Evolutionary conservation across 2,113 vertebrate species (phyloP).

Genomic region (Platysternon megacephalum): DNA sequence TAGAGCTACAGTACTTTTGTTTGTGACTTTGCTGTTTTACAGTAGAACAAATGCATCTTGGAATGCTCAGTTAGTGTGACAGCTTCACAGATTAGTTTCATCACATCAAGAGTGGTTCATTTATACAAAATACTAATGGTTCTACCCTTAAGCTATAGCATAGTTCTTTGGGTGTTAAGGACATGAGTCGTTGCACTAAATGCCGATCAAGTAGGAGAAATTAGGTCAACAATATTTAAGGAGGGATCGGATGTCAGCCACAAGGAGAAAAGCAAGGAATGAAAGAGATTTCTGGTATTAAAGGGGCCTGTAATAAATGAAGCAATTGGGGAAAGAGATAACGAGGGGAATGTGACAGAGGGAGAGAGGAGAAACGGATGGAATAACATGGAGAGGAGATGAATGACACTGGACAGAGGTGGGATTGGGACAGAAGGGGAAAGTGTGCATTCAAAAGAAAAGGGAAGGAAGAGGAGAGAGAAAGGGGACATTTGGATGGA

Average conservation of each 20-base stretch:
- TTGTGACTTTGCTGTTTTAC: background rate
- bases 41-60: background rate
- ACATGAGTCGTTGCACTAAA: background rate
- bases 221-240: background rate
- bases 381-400: background rate
- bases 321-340: background rate
- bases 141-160: background rate
- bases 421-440: background rate
- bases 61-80: background rate
- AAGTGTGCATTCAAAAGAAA: background rate
- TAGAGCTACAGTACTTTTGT: background rate
- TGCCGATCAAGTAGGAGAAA: background rate
- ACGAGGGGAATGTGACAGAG: background rate
- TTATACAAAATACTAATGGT: background rate
- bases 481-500: background rate
- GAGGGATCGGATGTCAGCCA: background rate
- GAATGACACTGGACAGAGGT: background rate
- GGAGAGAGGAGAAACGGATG: background rate
- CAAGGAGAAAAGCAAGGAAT: background rate
- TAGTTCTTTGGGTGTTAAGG: background rate
- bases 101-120: background rate
- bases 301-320: background rate
- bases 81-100: background rate
- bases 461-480: background rate
- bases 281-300: background rate